Evolutionary conservation across 1,140 invertebrate species (phyloP).

Genomic region (Periplaneta americana): DNA sequence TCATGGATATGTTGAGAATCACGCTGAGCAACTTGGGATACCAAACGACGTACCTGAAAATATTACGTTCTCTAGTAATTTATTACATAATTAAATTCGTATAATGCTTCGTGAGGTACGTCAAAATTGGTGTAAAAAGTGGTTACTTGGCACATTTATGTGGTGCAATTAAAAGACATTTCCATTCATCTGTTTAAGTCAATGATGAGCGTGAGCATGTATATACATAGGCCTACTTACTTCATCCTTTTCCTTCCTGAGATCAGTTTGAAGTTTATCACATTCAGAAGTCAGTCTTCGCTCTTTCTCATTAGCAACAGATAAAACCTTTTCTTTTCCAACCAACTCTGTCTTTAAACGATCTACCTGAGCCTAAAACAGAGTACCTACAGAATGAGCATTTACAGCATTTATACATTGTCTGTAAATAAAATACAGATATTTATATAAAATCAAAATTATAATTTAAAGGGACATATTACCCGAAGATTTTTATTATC

Average conservation of each 20-base stretch:
- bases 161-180: too few relatives aligned
- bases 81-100: too few relatives aligned
- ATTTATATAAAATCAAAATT: not conserved
- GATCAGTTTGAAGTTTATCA: not conserved
- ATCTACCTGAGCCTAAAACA: not conserved
- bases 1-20: not conserved
- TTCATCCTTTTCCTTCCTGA: not conserved
- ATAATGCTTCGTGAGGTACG: too few relatives aligned
- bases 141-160: too few relatives aligned
- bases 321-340: not conserved
- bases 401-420: not conserved
- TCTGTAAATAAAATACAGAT: not conserved
- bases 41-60: not conserved
- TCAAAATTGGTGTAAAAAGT: too few relatives aligned
- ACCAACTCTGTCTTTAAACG: not conserved
- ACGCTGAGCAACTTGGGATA: not conserved
- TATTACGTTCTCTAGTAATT: too few relatives aligned
- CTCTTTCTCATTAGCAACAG: not conserved
- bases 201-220: too few relatives aligned
- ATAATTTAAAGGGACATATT: not conserved
- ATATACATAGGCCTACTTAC: too few relatives aligned
- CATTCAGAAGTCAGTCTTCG: not conserved
- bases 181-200: too few relatives aligned
- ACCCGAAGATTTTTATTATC: conserved; percentile 4
- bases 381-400: not conserved